A percentile compares a stretch with the other conserved stretches of the same genome.
These are phyloP conservation scores for Atherinosoma microstoma DNA, from an alignment of 2,797 vertebrate genomes.

Conservation along the genomic window DNA sequence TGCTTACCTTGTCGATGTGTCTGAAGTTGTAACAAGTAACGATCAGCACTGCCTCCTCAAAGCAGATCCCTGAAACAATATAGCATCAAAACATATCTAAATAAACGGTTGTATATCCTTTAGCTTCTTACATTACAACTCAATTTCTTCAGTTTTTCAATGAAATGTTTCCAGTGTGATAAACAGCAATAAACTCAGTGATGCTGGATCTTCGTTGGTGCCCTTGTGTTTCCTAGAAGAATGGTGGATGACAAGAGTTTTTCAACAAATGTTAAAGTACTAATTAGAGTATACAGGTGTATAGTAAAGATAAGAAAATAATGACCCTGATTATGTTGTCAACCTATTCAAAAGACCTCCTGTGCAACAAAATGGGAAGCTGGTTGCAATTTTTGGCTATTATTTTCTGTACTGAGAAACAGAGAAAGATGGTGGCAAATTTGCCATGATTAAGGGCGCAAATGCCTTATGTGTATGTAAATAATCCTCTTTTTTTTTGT, in stretches of 20 bases:
- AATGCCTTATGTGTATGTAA: conserved; percentile 12
- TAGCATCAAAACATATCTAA: conserved; percentile 3
- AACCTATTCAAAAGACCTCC: background rate
- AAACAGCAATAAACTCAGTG: background rate
- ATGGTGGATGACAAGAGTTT: background rate
- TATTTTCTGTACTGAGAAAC: conserved; percentile 4
- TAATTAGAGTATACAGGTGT: background rate
- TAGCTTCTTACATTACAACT: background rate
- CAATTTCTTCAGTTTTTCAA: background rate
- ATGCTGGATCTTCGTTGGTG: background rate
- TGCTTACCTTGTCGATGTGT: conserved; percentile 30
- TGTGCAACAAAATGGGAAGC: background rate
- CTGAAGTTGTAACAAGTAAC: background rate
- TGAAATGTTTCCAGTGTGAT: background rate
- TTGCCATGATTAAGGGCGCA: conserved; percentile 34
- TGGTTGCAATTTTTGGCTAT: background rate
- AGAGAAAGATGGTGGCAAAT: background rate
- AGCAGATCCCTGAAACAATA: conserved; percentile 25
- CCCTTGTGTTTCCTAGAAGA: background rate
- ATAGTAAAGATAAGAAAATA: background rate
- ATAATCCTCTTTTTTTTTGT: conserved; percentile 9
- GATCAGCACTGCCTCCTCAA: background rate
- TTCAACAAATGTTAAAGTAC: background rate
- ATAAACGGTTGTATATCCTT: conserved; percentile 9
- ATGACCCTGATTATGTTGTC: background rate